A percentile compares a stretch with the other conserved stretches of the same genome.
Conservation (phyloP, 2,797 vertebrate genomes). For the Rhinichthys osculus region DNA sequence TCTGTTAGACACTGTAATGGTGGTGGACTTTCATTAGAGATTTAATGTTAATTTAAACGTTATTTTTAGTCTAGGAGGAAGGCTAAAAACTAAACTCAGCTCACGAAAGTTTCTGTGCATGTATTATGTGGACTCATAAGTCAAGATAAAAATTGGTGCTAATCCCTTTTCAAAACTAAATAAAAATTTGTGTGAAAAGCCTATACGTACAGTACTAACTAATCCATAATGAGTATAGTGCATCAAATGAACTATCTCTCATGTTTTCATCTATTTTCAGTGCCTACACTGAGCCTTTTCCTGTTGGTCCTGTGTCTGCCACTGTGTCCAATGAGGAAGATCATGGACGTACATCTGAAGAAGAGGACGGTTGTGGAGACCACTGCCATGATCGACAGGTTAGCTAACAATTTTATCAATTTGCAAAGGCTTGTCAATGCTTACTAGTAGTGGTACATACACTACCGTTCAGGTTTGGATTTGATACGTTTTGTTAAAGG, state of each 20-base stretch:
- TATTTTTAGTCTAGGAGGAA: not conserved
- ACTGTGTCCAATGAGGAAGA: conserved; percentile 87
- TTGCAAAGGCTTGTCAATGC: not conserved
- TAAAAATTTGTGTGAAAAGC: not conserved
- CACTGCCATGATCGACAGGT: conserved; percentile 85
- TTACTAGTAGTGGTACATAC: not conserved
- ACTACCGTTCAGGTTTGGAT: not conserved
- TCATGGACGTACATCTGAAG: conserved; percentile 90
- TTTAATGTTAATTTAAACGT: not conserved
- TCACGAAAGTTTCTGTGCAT: not conserved
- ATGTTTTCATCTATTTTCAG: conserved; percentile 69
- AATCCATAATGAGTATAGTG: not conserved
- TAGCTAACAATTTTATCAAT: conserved; percentile 43
- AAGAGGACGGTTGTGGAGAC: conserved; percentile 84
- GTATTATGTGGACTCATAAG: not conserved
- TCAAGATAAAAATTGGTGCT: too few relatives aligned
- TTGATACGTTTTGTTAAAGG: not conserved
- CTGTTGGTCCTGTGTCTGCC: conserved; percentile 79
- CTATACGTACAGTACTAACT: not conserved
- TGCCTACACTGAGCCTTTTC: conserved; percentile 95
- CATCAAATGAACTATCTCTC: conserved; percentile 12
- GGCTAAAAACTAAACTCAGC: not conserved
- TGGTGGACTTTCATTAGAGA: not conserved
- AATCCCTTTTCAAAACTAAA: not conserved
- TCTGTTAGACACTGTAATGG: conserved; percentile 33